Evolutionary conservation across 2,797 vertebrate genomes (phyloP).

Genomic region (Tapirus indicus): DNA sequence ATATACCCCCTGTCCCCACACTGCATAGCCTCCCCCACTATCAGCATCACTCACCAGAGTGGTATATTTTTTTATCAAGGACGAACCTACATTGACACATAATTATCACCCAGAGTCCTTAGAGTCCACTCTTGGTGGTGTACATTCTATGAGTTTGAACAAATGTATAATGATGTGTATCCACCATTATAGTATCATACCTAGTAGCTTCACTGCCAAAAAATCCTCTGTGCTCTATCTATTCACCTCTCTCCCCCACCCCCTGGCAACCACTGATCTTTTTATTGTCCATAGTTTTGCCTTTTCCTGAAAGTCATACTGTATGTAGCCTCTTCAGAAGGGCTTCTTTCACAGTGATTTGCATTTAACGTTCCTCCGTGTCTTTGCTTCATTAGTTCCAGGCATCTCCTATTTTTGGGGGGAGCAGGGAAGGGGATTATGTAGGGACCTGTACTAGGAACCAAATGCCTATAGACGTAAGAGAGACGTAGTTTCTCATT

Average conservation of each 20-base stretch:
- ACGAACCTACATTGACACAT: neutral
- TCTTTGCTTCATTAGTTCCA: neutral
- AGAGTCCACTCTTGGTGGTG: neutral
- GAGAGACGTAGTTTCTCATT: neutral
- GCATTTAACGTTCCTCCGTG: neutral
- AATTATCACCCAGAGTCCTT: neutral
- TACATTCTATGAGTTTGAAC: neutral
- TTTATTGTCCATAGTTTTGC: neutral
- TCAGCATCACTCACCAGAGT: neutral
- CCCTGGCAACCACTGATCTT: no score
- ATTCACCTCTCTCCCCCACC: neutral
- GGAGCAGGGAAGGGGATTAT: neutral
- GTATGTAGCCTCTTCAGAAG: neutral
- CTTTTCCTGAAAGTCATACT: neutral
- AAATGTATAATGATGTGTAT: neutral
- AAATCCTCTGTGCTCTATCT: neutral
- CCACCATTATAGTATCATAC: neutral
- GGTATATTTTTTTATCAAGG: neutral
- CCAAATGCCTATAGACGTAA: neutral
- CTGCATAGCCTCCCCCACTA: neutral
- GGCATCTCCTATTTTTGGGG: neutral
- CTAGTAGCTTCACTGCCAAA: no score
- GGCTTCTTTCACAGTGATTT: neutral
- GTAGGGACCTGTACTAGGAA: neutral
- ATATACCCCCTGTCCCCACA: rapidly evolving